Evolutionary conservation across 2,797 vertebrate species (phyloP).

Genomic region (Mastacembelus armatus): DNA sequence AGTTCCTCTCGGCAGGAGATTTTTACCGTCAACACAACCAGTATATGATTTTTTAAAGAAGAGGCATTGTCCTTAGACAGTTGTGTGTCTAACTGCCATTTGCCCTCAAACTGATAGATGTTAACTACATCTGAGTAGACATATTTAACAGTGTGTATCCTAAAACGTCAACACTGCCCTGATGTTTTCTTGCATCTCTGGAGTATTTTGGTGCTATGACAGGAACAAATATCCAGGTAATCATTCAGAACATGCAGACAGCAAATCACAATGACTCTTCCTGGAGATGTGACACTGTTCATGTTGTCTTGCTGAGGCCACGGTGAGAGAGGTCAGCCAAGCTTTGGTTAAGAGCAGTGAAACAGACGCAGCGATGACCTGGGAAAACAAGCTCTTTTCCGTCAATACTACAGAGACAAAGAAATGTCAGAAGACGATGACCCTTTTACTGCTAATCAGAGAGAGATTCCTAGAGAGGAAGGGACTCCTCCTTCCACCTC

Average conservation of each 20-base stretch:
- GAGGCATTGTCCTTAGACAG: too few relatives aligned
- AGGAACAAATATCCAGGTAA: slow-evolving; percentile 38
- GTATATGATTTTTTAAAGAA: too few relatives aligned
- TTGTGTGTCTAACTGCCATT: too few relatives aligned
- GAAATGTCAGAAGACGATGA: slow-evolving; percentile 78
- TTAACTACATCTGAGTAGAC: slow-evolving; percentile 55
- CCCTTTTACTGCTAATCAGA: slow-evolving; percentile 77
- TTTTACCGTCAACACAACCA: slow-evolving; percentile 15
- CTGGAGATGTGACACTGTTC: slow-evolving; percentile 72
- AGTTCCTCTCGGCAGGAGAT: not conserved
- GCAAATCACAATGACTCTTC: slow-evolving; percentile 64
- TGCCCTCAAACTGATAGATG: slow-evolving; percentile 47
- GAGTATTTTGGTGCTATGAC: slow-evolving; percentile 37
- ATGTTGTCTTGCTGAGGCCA: slow-evolving; percentile 49
- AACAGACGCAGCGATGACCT: slow-evolving; percentile 41
- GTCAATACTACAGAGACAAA: slow-evolving; percentile 75
- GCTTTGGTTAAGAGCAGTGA: slow-evolving; percentile 46
- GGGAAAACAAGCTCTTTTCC: slow-evolving; percentile 76
- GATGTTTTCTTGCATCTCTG: slow-evolving; percentile 1
- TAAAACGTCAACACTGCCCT: not conserved
- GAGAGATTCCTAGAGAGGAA: slow-evolving; percentile 67
- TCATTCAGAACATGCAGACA: slow-evolving; percentile 30
- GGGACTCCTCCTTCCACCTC: slow-evolving; percentile 68
- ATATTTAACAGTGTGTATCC: slow-evolving; percentile 26
- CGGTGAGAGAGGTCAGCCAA: slow-evolving; percentile 45